Conservation (phyloP, 2,888 invertebrate genomes). For the Nephrotoma guestfalica region DNA sequence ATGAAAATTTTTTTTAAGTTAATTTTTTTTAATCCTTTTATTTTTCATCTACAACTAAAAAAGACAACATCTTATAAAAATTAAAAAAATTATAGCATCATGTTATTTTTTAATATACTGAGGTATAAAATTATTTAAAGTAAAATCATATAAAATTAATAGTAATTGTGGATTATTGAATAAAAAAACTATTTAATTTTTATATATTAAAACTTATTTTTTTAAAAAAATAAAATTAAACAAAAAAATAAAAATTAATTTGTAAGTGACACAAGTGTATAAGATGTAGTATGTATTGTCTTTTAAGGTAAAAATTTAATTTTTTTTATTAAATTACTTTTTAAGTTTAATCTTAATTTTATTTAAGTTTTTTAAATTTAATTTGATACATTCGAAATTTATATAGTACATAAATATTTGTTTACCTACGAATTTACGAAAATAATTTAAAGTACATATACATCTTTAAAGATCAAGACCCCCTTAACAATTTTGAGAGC, state of each 20-base stretch:
- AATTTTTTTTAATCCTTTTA: not conserved
- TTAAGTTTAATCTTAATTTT: not conserved
- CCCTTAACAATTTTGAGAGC: not conserved
- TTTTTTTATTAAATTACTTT: not conserved
- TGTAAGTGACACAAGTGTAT: not conserved
- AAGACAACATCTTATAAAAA: not conserved
- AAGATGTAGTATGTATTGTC: not conserved
- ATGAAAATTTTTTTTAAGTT: conserved; percentile 16
- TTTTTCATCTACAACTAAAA: not conserved
- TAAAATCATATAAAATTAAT: not conserved
- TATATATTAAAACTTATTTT: not conserved
- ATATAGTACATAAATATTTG: not conserved
- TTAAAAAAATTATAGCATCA: not conserved
- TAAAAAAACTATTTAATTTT: not conserved
- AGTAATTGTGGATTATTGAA: not conserved
- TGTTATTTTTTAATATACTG: not conserved
- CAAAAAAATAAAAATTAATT: not conserved
- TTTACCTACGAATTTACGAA: not conserved
- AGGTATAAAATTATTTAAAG: not conserved
- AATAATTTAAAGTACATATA: not conserved
- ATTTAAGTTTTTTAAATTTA: not conserved
- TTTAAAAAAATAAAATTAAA: not conserved
- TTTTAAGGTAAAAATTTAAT: not conserved
- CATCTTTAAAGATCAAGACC: not conserved
- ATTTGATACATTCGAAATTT: not conserved